Percentiles rank a stretch among this genome's conserved stretches.
Conservation (phyloP, 2,113 vertebrate species). For the Tragelaphus strepsiceros region DNA sequence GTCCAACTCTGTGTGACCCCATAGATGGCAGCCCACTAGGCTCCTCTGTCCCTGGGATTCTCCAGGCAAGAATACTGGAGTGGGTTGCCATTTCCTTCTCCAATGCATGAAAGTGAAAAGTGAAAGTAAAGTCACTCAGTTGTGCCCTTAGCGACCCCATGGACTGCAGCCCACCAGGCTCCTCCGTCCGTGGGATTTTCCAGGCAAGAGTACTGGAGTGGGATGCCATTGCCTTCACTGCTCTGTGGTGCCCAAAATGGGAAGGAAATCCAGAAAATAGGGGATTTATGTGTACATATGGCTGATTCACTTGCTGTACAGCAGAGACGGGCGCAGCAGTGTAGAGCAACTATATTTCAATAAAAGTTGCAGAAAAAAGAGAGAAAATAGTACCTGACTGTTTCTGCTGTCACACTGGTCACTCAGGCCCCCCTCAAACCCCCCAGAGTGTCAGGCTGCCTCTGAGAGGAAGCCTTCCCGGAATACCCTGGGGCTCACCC, state of each 20-base stretch:
- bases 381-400: neutral
- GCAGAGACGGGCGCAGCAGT: neutral
- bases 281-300: neutral
- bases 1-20: too few relatives aligned
- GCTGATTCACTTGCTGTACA: neutral
- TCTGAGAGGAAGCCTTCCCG: neutral
- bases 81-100: too few relatives aligned
- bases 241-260: neutral
- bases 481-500: neutral
- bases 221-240: too few relatives aligned
- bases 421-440: rapidly evolving
- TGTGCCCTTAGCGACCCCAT: too few relatives aligned
- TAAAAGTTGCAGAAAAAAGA: neutral
- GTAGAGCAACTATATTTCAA: neutral
- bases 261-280: neutral
- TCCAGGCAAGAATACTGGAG: too few relatives aligned
- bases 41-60: too few relatives aligned
- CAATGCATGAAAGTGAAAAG: too few relatives aligned
- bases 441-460: rapidly evolving
- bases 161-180: too few relatives aligned
- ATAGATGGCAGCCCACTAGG: too few relatives aligned
- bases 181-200: too few relatives aligned
- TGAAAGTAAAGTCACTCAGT: too few relatives aligned
- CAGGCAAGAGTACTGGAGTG: too few relatives aligned
- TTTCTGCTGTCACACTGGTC: neutral